Percentiles rank a stretch among this genome's conserved stretches.
phyloP scores from a whole-genome alignment of 2,113 vertebrate species.

The Asarcornis scutulata region DNA sequence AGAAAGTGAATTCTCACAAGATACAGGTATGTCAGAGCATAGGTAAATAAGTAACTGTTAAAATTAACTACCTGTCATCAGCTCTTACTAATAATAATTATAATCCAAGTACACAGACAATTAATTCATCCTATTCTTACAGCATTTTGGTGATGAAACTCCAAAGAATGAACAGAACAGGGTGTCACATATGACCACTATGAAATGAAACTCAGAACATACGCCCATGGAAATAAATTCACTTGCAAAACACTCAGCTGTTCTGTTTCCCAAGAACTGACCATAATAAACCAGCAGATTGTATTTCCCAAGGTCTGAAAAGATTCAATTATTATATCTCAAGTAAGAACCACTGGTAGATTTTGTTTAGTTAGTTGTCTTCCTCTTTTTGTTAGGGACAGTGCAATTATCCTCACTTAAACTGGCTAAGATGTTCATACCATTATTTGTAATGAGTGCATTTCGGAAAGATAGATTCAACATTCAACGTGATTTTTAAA shows the following conservation, averaged over 20 bases:
- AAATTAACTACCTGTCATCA: background rate
- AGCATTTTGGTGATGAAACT: background rate
- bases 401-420: background rate
- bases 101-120: background rate
- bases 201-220: background rate
- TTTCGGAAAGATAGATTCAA: background rate
- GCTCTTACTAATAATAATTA: background rate
- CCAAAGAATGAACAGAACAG: fast-evolving
- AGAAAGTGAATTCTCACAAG: background rate
- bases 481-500: background rate
- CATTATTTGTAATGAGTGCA: background rate
- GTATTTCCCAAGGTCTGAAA: background rate
- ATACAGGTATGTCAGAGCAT: background rate
- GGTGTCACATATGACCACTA: background rate
- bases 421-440: background rate
- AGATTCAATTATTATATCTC: background rate
- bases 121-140: background rate
- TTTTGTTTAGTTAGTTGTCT: background rate
- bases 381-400: background rate
- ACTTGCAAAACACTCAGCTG: background rate
- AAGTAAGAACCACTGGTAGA: background rate
- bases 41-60: background rate
- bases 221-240: background rate
- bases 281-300: background rate
- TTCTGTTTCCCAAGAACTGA: background rate